phyloP scores from a whole-genome alignment of 2,113 vertebrate genomes.

The Fregata magnificens region DNA sequence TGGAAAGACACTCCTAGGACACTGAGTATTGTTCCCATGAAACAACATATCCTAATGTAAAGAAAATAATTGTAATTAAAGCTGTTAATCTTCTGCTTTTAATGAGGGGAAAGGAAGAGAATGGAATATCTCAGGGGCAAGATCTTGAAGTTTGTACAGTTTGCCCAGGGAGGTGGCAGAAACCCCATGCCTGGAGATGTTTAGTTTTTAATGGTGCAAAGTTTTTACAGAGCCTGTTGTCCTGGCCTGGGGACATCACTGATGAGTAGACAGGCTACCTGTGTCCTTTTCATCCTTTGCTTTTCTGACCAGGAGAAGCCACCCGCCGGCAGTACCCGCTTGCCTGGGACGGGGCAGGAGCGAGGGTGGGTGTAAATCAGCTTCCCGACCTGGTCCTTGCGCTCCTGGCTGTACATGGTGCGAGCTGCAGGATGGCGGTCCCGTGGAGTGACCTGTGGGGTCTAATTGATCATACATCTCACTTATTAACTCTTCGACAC shows the following conservation, averaged over 20 bases:
- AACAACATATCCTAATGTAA: slow-evolving; percentile 38
- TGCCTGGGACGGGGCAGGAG: background rate
- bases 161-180: background rate
- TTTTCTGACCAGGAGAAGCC: background rate
- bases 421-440: background rate
- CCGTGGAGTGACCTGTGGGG: background rate
- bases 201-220: background rate
- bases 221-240: background rate
- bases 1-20: slow-evolving; percentile 48
- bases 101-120: background rate
- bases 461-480: background rate
- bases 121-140: background rate
- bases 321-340: accelerated
- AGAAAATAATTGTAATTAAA: slow-evolving; percentile 61
- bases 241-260: background rate
- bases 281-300: background rate
- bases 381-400: background rate
- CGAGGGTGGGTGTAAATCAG: background rate
- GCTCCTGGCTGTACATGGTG: accelerated
- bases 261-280: background rate
- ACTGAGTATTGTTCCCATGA: slow-evolving; percentile 21
- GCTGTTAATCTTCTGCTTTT: slow-evolving; percentile 54
- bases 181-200: background rate
- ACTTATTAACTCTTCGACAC: background rate
- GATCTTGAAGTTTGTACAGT: background rate